A percentile compares a stretch with the other conserved stretches of the same genome.
Conservation (phyloP, 2,113 vertebrate genomes). For the Perca schrenkii region DNA sequence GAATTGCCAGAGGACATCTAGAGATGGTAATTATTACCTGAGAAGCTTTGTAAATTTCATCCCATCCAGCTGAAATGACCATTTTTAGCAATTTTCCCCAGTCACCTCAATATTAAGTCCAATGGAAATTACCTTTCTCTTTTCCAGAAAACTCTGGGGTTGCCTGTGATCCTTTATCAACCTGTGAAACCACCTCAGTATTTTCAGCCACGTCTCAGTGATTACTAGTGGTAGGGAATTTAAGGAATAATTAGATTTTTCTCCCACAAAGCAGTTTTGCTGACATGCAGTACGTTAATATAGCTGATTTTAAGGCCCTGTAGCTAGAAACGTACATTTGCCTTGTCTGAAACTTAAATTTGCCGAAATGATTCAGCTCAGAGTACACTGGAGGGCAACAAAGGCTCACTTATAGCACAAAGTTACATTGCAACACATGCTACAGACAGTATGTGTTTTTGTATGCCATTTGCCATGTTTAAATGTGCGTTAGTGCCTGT, state of each 20-base stretch:
- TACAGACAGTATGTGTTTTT: neutral
- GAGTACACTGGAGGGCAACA: neutral
- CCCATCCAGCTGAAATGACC: slow-evolving; percentile 47
- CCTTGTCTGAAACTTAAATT: slow-evolving; percentile 27
- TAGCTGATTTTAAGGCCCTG: slow-evolving; percentile 9
- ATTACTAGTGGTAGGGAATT: slow-evolving; percentile 32
- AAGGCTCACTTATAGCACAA: neutral
- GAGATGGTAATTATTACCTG: slow-evolving; percentile 68
- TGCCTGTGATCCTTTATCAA: slow-evolving; percentile 15
- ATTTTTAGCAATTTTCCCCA: slow-evolving; percentile 51
- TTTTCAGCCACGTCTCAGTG: slow-evolving; percentile 37
- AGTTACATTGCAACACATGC: neutral
- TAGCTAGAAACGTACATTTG: slow-evolving; percentile 10
- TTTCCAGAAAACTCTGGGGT: slow-evolving; percentile 23
- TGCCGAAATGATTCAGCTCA: neutral
- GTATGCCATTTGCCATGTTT: neutral
- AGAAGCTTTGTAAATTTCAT: slow-evolving; percentile 55
- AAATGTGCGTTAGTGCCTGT: slow-evolving; percentile 1
- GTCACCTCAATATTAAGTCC: slow-evolving; percentile 30
- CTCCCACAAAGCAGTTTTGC: slow-evolving; percentile 33
- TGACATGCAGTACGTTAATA: slow-evolving; percentile 26
- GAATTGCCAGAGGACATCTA: slow-evolving; percentile 63
- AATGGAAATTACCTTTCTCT: slow-evolving; percentile 49
- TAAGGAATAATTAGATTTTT: slow-evolving; percentile 56
- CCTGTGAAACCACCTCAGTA: slow-evolving; percentile 26